Base-by-base conservation (phyloP, 2,113 vertebrate species). In the Hemiscyllium ocellatum region DNA sequence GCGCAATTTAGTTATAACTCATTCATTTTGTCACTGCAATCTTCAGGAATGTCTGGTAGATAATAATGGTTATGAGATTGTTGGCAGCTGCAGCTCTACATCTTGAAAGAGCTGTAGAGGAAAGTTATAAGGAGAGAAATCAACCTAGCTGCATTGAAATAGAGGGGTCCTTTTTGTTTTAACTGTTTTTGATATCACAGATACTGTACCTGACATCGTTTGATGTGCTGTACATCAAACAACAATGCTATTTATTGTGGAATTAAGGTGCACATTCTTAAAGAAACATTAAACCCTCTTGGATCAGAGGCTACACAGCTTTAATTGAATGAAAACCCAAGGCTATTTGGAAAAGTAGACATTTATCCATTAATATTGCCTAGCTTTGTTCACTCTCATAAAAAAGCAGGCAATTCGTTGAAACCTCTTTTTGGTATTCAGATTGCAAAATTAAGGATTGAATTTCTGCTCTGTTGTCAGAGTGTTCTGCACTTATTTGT, bases 11-110 rank as follows among this genome's bases (percentile, higher is more conserved):
- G n/a, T 50, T 94, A 47, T 37, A 94, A 50, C 66, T 94, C 93
- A 70, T 50, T 94, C 66, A 47, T 26, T 94, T 47, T 70, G 93
- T 47, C 22, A 33, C 4, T 29, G 29, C 56, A 91, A 91, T 61
- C 66, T 94, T 72, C 47, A 94, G 37, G 66, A 70, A 94, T 90
- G 87, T 29, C 87, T 90, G 87, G 52, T 90, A 61, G 87, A 90
- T 90, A n/a, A 90, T 70, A 47, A 47, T 70, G 93, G 93, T 70
- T 29, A 94, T 50, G 68, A 68, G 50, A 47, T 50, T 94, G n/a
- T 68, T 47, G 66, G 37, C 65, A 70, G 66, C 66, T 94, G 66
- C 66, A 69, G 24, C 22, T 37, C 66, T 26, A 70, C 61, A 24
- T 94, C 93, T 94, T 10, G 65, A 47, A 94, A 68, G 50, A 70